Evolutionary conservation across 2,888 invertebrate genomes (phyloP).

Genomic region (Drosophila mettleri): DNA sequence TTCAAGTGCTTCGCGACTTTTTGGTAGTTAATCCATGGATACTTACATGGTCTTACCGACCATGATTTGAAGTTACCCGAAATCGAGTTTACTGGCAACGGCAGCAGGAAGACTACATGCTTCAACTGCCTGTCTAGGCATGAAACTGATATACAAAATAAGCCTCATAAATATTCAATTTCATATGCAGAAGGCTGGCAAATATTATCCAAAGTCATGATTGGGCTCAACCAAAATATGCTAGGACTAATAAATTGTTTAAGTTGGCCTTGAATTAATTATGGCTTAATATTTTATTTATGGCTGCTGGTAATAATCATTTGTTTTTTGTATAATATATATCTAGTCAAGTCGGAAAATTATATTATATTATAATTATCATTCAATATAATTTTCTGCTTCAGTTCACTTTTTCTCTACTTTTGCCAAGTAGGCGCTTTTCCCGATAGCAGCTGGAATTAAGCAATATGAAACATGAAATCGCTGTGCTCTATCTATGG

Average conservation of each 20-base stretch:
- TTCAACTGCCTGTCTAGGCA: neutral
- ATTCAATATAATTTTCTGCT: too few species aligned
- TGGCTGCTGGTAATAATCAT: neutral
- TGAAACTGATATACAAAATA: neutral
- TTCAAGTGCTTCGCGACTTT: conserved; percentile 7
- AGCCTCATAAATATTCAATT: neutral
- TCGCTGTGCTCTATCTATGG: too few species aligned
- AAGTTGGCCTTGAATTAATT: neutral
- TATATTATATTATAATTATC: too few species aligned
- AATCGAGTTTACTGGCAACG: neutral
- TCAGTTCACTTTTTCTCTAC: too few species aligned
- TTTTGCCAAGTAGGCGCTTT: too few species aligned
- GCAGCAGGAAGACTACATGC: neutral
- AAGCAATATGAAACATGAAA: too few species aligned
- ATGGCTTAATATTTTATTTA: neutral
- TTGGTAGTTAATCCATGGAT: neutral
- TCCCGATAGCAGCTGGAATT: too few species aligned
- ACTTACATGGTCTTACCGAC: neutral
- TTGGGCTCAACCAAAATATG: neutral
- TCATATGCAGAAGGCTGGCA: neutral
- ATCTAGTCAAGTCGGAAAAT: too few species aligned
- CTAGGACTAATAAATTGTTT: neutral
- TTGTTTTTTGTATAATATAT: too few species aligned
- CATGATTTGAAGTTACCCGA: neutral
- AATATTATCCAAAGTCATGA: neutral